A percentile compares a stretch with the other conserved stretches of the same genome.
phyloP scores from a whole-genome alignment of 2,113 vertebrate genomes.

The Elephas maximus region DNA sequence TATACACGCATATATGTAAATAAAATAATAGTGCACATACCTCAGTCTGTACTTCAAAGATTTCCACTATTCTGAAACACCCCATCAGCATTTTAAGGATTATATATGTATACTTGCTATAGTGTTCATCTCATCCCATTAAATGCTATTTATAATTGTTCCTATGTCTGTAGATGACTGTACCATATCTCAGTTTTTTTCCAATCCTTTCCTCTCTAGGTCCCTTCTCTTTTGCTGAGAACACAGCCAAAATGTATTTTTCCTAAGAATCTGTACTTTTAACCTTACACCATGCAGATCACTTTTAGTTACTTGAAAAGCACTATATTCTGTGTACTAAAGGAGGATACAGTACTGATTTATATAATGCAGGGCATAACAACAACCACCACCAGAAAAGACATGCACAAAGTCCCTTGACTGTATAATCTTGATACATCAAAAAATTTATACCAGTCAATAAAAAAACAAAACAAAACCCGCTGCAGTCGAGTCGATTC shows the following conservation, averaged over 20 bases:
- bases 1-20: background rate
- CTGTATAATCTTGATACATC: slow-evolving; percentile 9
- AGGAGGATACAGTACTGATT: background rate
- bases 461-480: background rate
- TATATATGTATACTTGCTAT: background rate
- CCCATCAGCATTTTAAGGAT: background rate
- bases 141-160: background rate
- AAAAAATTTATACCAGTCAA: background rate
- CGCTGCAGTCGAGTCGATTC: too few relatives aligned
- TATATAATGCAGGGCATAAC: background rate
- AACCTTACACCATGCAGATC: background rate
- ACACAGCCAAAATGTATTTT: background rate
- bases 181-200: background rate
- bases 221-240: slow-evolving; percentile 16
- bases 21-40: background rate
- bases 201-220: background rate
- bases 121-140: background rate
- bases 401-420: background rate
- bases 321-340: background rate
- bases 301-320: slow-evolving; percentile 32
- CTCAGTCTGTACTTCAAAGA: background rate
- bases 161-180: background rate
- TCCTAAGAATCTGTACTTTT: background rate
- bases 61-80: slow-evolving; percentile 14
- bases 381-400: background rate